Conservation (phyloP, 2,888 invertebrate genomes). For the Megamerina dolium region DNA sequence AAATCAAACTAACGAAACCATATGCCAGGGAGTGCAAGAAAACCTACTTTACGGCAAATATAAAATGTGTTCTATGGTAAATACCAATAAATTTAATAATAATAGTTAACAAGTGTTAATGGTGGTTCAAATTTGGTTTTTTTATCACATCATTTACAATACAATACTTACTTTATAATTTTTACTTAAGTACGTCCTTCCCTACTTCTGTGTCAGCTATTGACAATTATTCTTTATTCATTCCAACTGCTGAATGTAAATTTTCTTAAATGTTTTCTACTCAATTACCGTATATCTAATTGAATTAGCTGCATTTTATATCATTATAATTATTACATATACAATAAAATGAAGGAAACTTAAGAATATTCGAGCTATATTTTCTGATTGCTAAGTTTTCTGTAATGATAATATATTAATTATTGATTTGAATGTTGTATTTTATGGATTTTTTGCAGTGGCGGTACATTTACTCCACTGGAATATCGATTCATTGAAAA, state of each 20-base stretch:
- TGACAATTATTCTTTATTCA: neutral
- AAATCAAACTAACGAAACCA: constrained; percentile 13
- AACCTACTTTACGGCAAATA: constrained; percentile 45
- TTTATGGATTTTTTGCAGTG: constrained; percentile 53
- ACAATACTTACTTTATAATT: neutral
- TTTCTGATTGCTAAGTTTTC: too few relatives aligned
- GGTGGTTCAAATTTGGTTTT: neutral
- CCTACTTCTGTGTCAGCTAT: neutral
- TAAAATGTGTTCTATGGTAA: constrained; percentile 45
- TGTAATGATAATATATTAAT: too few relatives aligned
- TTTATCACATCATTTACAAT: neutral
- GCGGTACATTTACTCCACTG: constrained; percentile 55
- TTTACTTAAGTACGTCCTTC: neutral
- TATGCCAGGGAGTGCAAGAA: constrained; percentile 41
- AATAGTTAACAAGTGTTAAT: neutral
- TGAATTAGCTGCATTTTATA: too few relatives aligned
- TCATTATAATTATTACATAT: too few relatives aligned
- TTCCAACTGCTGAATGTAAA: neutral
- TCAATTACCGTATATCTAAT: too few relatives aligned
- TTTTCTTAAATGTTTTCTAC: too few relatives aligned
- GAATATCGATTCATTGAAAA: constrained; percentile 73
- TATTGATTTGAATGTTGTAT: too few relatives aligned
- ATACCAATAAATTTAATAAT: constrained; percentile 23
- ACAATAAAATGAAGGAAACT: too few relatives aligned
- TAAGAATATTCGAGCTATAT: too few relatives aligned